Evolutionary conservation across 2,888 invertebrate genomes (phyloP), one percentile per base, ranked within the genome.

Genomic region (Microplitis deprimator): DNA sequence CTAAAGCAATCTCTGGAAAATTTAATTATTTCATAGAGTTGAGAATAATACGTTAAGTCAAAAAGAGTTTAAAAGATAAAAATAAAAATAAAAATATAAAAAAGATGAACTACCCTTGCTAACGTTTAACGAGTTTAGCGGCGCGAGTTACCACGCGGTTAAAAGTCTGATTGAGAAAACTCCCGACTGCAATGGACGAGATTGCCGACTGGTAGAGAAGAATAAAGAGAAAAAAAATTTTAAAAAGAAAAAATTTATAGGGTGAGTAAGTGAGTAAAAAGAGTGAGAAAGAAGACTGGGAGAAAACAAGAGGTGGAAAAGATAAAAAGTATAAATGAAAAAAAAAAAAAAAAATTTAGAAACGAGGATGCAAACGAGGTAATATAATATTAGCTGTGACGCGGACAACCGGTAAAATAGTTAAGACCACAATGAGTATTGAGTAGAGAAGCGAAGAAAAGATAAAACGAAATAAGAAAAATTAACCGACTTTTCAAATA

Each of bases 111-210:
- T 67, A 71, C 77, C 72, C 67, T 60, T 59, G 81, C 83, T 80
- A 78, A 78, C 81, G 79, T 81, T 84, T 88, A 88, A 89, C 85
- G 80, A 87, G 83, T 85, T 89, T 87, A 87, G 83, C 83, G 82
- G 82, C 84, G 84, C 84, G 87, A 88, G 89, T 88, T 87, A 87
- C 84, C 84, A 83, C 82, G 85, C 82, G 86, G 86, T 84, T 68
- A 84, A 87, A 87, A 85, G 85, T 85, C 85, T 85, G 89, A 89
- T 89, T 87, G 89, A 86, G 87, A 88, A 89, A 87, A 88, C 82
- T 87, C 82, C 77, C 79, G 75, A 78, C 76, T 77, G 79, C 81
- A 67, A 62, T 67, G 50, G 62, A 61, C 16, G 20, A 20, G 6
- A 20, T 69, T 29, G 40, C 29, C 39, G 70, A 40, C 16, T 16